A percentile compares a stretch with the other conserved stretches of the same genome.
These are phyloP conservation scores for Taurulus bubalis DNA, from an alignment of 2,113 vertebrate species.

Conservation along the genomic window DNA sequence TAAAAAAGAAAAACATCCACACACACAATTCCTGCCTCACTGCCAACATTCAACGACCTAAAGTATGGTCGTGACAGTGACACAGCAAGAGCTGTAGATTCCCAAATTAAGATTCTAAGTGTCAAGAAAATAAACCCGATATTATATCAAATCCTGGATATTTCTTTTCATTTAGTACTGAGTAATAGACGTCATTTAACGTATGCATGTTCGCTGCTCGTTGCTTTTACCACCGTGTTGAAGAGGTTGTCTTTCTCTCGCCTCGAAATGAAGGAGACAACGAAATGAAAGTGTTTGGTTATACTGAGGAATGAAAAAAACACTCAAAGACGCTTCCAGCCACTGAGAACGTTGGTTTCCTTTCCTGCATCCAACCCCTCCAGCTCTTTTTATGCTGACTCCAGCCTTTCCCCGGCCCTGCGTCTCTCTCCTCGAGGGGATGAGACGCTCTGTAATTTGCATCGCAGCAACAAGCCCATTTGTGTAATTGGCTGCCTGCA, in stretches of 20 bases:
- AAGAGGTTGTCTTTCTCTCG: neutral
- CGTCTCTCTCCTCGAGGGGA: conserved; percentile 24
- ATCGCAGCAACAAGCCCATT: conserved; percentile 21
- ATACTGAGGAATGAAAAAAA: neutral
- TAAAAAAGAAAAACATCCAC: too few relatives aligned
- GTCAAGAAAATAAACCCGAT: neutral
- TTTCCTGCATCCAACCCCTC: neutral
- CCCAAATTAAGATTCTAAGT: too few relatives aligned
- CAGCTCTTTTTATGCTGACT: conserved; percentile 30
- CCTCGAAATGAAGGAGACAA: neutral
- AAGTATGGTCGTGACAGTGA: too few relatives aligned
- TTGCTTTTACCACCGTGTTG: too few relatives aligned
- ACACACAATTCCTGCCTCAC: neutral
- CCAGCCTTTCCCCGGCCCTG: conserved; percentile 10
- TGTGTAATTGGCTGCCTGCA: conserved; percentile 30
- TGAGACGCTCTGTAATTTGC: conserved; percentile 42
- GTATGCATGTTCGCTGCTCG: too few relatives aligned
- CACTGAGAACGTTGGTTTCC: neutral
- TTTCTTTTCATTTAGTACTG: too few relatives aligned
- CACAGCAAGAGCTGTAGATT: neutral
- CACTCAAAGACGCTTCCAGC: neutral
- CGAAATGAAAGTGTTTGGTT: neutral
- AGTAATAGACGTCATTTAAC: too few relatives aligned
- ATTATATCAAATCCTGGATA: too few relatives aligned
- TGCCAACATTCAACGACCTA: neutral